phyloP scores from a whole-genome alignment of 2,888 invertebrate genomes.

The Bellardia pandia region DNA sequence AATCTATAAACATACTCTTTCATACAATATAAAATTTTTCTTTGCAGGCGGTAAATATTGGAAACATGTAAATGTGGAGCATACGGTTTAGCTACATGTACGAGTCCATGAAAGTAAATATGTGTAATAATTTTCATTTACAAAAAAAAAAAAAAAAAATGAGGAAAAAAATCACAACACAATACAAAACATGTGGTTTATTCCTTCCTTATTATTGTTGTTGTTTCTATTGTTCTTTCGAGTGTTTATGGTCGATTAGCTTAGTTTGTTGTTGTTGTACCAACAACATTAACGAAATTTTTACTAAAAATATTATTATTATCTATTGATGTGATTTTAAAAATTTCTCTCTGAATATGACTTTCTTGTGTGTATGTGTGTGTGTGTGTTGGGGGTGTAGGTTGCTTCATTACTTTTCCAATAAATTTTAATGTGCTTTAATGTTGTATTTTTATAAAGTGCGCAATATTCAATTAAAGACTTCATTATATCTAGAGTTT shows the following conservation, averaged over 20 bases:
- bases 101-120: background rate
- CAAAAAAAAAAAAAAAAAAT: slow-evolving; percentile 9
- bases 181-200: slow-evolving; percentile 55
- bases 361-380: slow-evolving; percentile 4
- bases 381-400: slow-evolving; percentile 4
- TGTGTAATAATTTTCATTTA: slow-evolving; percentile 44
- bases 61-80: slow-evolving; percentile 14
- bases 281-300: slow-evolving; percentile 26
- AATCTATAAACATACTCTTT: background rate
- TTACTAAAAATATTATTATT: slow-evolving; percentile 72
- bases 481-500: slow-evolving; percentile 70
- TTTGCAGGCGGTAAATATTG: slow-evolving; percentile 45
- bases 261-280: slow-evolving; percentile 44
- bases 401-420: slow-evolving; percentile 13
- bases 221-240: slow-evolving; percentile 47
- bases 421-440: slow-evolving; percentile 64
- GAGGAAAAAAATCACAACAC: too few species aligned
- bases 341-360: background rate
- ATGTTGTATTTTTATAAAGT: slow-evolving; percentile 69
- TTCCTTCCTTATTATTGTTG: slow-evolving; percentile 48
- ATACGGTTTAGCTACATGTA: background rate
- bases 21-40: background rate
- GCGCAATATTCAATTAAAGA: slow-evolving; percentile 73
- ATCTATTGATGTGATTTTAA: slow-evolving; percentile 28
- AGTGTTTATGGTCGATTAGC: slow-evolving; percentile 71